Evolutionary conservation across 1,140 invertebrate genomes (phyloP).

Genomic region (Neodiprion pinetum): DNA sequence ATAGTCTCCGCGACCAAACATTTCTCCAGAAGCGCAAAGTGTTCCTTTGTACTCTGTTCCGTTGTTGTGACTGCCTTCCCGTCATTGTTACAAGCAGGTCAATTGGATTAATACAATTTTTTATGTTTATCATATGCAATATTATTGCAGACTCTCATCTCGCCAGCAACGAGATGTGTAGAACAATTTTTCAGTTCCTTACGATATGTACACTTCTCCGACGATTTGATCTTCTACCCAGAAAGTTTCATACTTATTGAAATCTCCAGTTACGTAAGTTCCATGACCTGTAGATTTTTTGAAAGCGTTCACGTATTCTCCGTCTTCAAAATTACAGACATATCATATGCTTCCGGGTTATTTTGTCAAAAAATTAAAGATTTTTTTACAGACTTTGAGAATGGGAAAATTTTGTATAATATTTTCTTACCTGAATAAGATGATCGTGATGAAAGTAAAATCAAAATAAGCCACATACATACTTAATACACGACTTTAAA

Average conservation of each 20-base stretch:
- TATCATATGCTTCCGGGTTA: too few species aligned
- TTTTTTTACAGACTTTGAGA: too few species aligned
- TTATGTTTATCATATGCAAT: neutral
- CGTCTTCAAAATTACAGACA: neutral
- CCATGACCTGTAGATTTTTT: constrained; percentile 24
- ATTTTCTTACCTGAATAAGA: too few species aligned
- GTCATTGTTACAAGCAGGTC: neutral
- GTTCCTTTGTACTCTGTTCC: constrained; percentile 34
- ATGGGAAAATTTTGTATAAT: too few species aligned
- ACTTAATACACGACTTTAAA: too few species aligned
- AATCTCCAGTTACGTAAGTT: constrained; percentile 35
- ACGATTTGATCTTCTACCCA: constrained; percentile 33
- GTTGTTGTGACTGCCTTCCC: constrained; percentile 30
- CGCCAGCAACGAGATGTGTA: too few species aligned
- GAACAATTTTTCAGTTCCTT: neutral
- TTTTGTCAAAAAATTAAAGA: too few species aligned
- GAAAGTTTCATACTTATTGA: constrained; percentile 33
- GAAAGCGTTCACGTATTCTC: neutral
- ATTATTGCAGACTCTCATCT: too few species aligned
- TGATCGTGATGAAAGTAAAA: too few species aligned
- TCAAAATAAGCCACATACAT: neutral
- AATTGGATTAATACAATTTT: neutral
- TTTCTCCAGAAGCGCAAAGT: constrained; percentile 24
- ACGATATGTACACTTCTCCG: constrained; percentile 28
- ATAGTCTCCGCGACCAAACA: constrained; percentile 35